Evolutionary conservation across 2,888 invertebrate genomes (phyloP).

Genomic region (Hypercompe scribonia): DNA sequence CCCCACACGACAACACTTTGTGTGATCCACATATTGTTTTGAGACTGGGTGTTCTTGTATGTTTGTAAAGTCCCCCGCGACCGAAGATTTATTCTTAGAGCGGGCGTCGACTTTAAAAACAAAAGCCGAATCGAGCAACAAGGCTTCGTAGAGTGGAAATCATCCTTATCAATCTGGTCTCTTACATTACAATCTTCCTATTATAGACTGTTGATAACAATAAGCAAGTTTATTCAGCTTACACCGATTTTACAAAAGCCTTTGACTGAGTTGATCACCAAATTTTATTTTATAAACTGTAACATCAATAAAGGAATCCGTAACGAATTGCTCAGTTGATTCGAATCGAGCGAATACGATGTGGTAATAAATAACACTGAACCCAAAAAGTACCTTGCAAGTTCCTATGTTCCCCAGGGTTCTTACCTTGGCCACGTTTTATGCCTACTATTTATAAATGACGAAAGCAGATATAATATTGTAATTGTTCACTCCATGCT

Average conservation of each 20-base stretch:
- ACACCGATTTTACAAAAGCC: not conserved
- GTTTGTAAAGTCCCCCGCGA: too few species aligned
- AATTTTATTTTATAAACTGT: not conserved
- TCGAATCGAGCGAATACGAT: not conserved
- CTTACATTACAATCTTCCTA: not conserved
- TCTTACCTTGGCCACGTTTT: not conserved
- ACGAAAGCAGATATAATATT: not conserved
- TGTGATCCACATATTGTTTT: too few species aligned
- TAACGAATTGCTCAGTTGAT: not conserved
- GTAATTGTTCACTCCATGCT: too few species aligned
- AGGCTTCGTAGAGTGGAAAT: too few species aligned
- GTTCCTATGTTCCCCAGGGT: not conserved
- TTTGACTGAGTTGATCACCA: slow-evolving; percentile 1
- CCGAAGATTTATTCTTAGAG: too few species aligned
- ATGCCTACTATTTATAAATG: not conserved
- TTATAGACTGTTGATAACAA: not conserved
- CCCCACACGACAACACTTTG: too few species aligned
- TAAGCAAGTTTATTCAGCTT: not conserved
- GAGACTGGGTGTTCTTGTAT: too few species aligned
- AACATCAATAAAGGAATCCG: not conserved
- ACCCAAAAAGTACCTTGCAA: not conserved
- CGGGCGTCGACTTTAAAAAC: too few species aligned
- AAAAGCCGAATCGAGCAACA: too few species aligned
- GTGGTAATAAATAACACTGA: not conserved
- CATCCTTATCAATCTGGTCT: not conserved